phyloP scores from a whole-genome alignment of 2,113 vertebrate genomes.

The Barbus barbus region DNA sequence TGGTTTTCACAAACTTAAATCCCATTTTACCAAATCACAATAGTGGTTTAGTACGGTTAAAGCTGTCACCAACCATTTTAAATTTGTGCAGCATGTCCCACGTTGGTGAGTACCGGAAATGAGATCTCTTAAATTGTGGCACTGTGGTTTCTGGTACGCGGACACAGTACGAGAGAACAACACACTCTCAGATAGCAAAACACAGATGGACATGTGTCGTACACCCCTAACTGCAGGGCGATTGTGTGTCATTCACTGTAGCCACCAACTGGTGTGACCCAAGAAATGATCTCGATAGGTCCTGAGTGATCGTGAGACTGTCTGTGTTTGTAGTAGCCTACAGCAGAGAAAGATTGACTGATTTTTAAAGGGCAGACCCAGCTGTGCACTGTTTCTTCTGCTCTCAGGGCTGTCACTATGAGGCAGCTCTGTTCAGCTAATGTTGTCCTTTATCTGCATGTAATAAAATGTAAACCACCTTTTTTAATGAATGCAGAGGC shows the following conservation, averaged over 20 bases:
- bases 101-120: slow-evolving; percentile 20
- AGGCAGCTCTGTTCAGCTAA: background rate
- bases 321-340: background rate
- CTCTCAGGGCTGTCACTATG: slow-evolving; percentile 1
- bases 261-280: background rate
- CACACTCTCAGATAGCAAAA: background rate
- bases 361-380: slow-evolving; percentile 16
- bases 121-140: slow-evolving; percentile 16
- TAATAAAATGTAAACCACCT: background rate
- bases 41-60: background rate
- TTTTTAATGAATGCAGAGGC: background rate
- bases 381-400: background rate
- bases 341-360: slow-evolving; percentile 9
- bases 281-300: background rate
- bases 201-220: background rate
- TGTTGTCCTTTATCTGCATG: background rate
- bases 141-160: slow-evolving; percentile 19
- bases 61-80: background rate
- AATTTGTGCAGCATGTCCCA: background rate
- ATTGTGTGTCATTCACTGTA: background rate
- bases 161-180: background rate
- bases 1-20: background rate
- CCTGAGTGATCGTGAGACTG: background rate
- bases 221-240: background rate
- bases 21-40: background rate